Base-by-base conservation (phyloP, 2,113 vertebrate genomes). In the Columba janthina region DNA sequence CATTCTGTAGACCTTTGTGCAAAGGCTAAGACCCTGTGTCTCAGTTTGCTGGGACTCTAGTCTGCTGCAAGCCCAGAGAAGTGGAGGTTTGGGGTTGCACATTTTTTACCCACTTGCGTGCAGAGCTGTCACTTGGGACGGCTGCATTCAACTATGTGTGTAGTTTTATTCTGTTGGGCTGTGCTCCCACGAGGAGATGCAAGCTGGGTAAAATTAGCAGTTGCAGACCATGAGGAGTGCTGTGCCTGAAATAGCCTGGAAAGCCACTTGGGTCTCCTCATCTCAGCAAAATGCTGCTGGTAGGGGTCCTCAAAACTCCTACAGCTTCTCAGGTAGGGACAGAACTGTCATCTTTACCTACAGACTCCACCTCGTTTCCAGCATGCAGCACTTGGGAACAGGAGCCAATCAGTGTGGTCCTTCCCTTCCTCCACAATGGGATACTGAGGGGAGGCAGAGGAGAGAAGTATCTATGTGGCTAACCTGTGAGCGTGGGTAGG, bases 191-290 rank as follows among this genome's bases (percentile, higher is more conserved):
- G 56, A 78, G 18, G 26, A 61, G 15, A 28, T n/a, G 8, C 15
- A 78, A 44, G 28, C 15, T 75, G 44, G 15, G 15, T 44, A 70
- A 84, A 91, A 60, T 36, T n/a, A 32, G 20, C 40, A 18, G 6
- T 7, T 61, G 7, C 36, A 29, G 29, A 56, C 32, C 25, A 7
- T 9, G 4, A 38, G 48, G 53, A 85, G 6, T 29, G 25, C 40
- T 73, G 58, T 11, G 6, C 32, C 38, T 84, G 64, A 51, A 57
- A 42, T 5, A 81, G 42, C 21, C 53, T 77, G 19, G 38, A 50
- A 71, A 38, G 21, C 15, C 2, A 2, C 32, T 16, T 62, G 15
- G 14, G 11, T 78, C 11, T 66, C 31, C 46, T 78, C 0, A 0
- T 53, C 32, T 58, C 3, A 2, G 46, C 11, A 91, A 74, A 88